Evolutionary conservation across 2,113 vertebrate genomes (phyloP), one percentile per base, ranked within the genome.

Genomic region (Centropus unirufus): DNA sequence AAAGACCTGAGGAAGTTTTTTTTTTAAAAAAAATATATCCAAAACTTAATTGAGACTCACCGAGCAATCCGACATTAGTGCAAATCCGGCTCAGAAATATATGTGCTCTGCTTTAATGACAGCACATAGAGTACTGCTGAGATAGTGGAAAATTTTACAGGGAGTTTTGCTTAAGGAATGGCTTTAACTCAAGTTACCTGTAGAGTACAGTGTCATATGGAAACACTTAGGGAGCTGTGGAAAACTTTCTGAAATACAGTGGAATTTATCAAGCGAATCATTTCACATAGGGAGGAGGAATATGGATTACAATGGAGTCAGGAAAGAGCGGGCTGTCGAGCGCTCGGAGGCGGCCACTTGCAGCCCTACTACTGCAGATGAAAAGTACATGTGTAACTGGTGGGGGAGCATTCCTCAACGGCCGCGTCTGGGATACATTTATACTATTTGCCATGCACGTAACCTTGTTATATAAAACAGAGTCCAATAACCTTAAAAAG

Each of bases 121-220:
- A 89, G 96, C 97, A 96, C 97, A 97, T 98, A 97, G 95, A 98
- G 89, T 97, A 95, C 96, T 97, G 95, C 95, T 97, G 98, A 97
- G 97, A 98, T 97, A 96, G 97, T 97, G 97, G 97, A 97, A 97
- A 94, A 83, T 97, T 97, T 97, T 98, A 97, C 95, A 93, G 95
- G 94, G 96, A 96, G 95, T 97, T 72, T 76, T 97, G 94, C 97
- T 97, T 84, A 92, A 97, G 95, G 95, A 97, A 97, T 89, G 95
- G 95, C 94, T 97, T 96, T 97, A 98, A 98, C 97, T 98, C 97
- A 90, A 96, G 97, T 98, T 98, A 98, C 98, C 98, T 98, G 97
- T 96, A 96, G 96, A 98, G 96, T 77, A 93, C 72, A 67, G 94
- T 91, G 88, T 98, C 97, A 97, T 98, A 97, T 98, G 98, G 97